Evolutionary conservation across 2,888 invertebrate species (phyloP).

Genomic region (Chrysomela aeneicollis): DNA sequence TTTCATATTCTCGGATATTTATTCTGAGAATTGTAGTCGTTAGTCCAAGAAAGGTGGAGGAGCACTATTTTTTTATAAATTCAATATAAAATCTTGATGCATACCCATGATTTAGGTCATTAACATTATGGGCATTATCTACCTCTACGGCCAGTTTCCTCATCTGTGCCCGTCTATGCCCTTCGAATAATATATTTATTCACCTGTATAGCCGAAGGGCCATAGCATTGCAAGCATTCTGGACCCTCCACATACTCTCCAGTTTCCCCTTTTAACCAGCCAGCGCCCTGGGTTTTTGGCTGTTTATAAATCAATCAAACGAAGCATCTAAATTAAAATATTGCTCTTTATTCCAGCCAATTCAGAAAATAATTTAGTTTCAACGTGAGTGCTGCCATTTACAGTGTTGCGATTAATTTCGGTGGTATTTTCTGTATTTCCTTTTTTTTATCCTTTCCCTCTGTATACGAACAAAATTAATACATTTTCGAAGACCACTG

Average conservation of each 20-base stretch:
- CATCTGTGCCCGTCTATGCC: constrained; percentile 1
- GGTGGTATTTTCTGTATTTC: too few species aligned
- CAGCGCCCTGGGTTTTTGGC: constrained; percentile 33
- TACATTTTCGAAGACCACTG: too few species aligned
- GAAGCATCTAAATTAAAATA: constrained; percentile 44
- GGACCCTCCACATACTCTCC: neutral
- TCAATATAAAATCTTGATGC: too few species aligned
- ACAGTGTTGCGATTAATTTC: too few species aligned
- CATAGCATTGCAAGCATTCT: constrained; percentile 17
- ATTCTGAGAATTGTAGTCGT: too few species aligned
- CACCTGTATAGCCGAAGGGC: constrained; percentile 18
- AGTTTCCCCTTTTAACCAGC: neutral
- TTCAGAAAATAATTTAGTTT: constrained; percentile 46
- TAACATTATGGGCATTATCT: too few species aligned
- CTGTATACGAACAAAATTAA: too few species aligned
- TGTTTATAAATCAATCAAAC: constrained; percentile 47
- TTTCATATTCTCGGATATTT: too few species aligned
- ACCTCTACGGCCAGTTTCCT: neutral
- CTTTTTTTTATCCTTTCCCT: too few species aligned
- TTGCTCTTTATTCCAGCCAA: constrained; percentile 43
- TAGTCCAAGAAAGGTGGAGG: too few species aligned
- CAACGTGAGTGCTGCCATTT: constrained; percentile 40
- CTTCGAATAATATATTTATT: constrained; percentile 16
- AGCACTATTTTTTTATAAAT: too few species aligned
- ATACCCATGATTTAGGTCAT: too few species aligned